These are phyloP conservation scores for Mycteria americana DNA, from an alignment of 2,797 vertebrate species.

Conservation along the genomic window DNA sequence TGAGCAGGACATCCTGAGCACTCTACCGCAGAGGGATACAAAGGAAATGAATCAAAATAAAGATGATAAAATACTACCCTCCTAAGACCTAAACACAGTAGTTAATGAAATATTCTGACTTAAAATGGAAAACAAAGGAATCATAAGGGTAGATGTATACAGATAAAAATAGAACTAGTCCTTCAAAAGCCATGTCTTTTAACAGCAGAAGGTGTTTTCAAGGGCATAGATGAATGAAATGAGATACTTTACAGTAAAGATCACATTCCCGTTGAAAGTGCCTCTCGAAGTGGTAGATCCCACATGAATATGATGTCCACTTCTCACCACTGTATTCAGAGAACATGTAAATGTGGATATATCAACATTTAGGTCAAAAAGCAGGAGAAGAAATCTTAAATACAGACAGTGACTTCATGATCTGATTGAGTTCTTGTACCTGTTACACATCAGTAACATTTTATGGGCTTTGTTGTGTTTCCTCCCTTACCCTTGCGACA, in stretches of 20 bases:
- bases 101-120: background rate
- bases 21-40: background rate
- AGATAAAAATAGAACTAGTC: background rate
- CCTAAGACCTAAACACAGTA: background rate
- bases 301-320: background rate
- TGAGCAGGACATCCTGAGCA: background rate
- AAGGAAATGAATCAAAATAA: background rate
- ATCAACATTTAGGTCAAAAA: background rate
- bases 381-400: background rate
- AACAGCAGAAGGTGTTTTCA: background rate
- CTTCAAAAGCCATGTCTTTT: background rate
- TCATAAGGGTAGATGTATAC: background rate
- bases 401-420: background rate
- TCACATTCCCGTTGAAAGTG: background rate
- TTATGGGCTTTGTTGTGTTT: background rate
- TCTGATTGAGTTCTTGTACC: background rate
- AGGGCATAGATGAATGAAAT: background rate
- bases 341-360: background rate
- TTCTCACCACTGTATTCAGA: background rate
- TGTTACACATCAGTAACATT: background rate
- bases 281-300: background rate
- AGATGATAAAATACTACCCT: background rate
- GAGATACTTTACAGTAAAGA: background rate
- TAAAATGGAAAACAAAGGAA: slow-evolving; percentile 8
- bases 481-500: background rate